Conservation (phyloP, 2,888 invertebrate species). For the Dichetophora obliterata region DNA sequence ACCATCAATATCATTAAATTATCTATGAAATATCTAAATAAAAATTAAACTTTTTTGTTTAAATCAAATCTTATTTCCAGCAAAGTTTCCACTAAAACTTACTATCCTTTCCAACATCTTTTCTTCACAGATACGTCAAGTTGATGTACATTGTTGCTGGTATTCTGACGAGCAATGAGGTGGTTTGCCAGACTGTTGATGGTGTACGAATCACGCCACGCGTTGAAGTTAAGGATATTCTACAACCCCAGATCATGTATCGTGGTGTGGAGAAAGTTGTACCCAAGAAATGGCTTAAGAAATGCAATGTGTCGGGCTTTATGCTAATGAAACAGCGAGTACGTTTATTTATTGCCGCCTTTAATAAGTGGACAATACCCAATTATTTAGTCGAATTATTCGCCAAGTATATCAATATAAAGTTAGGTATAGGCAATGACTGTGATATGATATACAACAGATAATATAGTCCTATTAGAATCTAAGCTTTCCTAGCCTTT, state of each 20-base stretch:
- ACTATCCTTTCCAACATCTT: background rate
- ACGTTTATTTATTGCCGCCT: conserved; percentile 46
- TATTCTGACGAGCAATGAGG: conserved; percentile 64
- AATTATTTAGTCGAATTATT: conserved; percentile 57
- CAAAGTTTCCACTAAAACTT: too few relatives aligned
- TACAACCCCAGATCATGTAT: conserved; percentile 47
- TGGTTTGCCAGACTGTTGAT: conserved; percentile 66
- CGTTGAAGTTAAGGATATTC: conserved; percentile 56
- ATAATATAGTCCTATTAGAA: conserved; percentile 9
- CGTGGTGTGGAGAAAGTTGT: conserved; percentile 38
- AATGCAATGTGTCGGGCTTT: conserved; percentile 45
- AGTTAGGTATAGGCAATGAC: conserved; percentile 61
- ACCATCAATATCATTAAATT: too few relatives aligned
- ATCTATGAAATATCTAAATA: too few relatives aligned
- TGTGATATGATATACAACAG: conserved; percentile 65
- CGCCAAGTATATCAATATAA: conserved; percentile 58
- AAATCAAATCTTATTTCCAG: too few relatives aligned
- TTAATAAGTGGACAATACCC: conserved; percentile 62
- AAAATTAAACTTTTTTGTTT: too few relatives aligned
- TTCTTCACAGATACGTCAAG: conserved; percentile 66
- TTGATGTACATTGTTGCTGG: conserved; percentile 67
- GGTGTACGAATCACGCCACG: conserved; percentile 64
- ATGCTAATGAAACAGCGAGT: conserved; percentile 40
- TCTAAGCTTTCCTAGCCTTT: background rate
- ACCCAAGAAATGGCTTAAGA: conserved; percentile 50